phyloP scores from a whole-genome alignment of 2,113 vertebrate species.

The Dermatemys mawii region DNA sequence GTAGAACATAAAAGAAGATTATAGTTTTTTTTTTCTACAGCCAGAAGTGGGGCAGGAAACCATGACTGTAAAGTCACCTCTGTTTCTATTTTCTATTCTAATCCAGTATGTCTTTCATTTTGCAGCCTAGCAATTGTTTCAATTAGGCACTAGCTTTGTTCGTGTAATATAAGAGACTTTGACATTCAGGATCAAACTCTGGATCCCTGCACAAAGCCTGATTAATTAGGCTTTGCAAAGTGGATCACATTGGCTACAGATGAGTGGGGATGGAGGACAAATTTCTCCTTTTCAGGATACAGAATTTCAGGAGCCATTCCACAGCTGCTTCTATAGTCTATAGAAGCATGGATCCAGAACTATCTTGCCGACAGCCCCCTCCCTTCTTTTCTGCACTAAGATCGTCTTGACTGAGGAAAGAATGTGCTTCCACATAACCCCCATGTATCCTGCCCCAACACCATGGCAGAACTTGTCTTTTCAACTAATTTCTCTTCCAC shows the following conservation, averaged over 20 bases:
- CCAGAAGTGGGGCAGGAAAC: background rate
- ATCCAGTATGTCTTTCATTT: constrained; percentile 60
- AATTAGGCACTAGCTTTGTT: constrained; percentile 38
- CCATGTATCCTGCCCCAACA: background rate
- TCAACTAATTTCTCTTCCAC: background rate
- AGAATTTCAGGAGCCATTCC: background rate
- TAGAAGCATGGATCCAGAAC: background rate
- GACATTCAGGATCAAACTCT: constrained; percentile 16
- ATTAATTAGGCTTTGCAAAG: constrained; percentile 16
- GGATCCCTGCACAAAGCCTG: constrained; percentile 25
- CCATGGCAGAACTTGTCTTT: background rate
- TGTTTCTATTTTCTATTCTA: constrained; percentile 67
- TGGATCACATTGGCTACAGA: background rate
- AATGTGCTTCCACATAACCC: background rate
- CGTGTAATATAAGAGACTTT: constrained; percentile 38
- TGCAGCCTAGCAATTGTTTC: constrained; percentile 52
- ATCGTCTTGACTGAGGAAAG: background rate
- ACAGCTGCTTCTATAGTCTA: background rate
- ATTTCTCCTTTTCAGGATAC: background rate
- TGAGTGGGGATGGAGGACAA: background rate
- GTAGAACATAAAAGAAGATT: constrained; percentile 51
- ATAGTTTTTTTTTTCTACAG: constrained; percentile 23
- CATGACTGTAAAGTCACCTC: constrained; percentile 54
- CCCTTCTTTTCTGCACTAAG: background rate
- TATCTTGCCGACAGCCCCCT: background rate